Evolutionary conservation across 53 echinoderm and acorn worm genomes (phyloP).

Genomic region (Echinometra lucunter): DNA sequence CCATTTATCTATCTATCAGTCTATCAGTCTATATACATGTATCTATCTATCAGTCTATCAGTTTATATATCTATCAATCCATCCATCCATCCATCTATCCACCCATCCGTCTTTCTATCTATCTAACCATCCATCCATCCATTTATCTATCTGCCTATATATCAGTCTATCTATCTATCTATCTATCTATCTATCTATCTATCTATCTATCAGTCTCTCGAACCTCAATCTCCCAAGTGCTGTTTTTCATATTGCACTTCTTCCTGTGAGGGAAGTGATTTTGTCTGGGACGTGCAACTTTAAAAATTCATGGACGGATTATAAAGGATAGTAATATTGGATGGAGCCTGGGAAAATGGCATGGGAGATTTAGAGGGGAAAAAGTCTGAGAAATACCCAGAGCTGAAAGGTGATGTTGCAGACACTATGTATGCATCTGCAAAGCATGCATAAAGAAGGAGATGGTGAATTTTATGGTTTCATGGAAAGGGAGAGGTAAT

Average conservation of each 20-base stretch:
- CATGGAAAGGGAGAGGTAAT: neutral
- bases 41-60: too few relatives aligned
- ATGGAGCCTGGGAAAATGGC: neutral
- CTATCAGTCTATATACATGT: too few relatives aligned
- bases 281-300: neutral
- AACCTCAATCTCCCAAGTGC: neutral
- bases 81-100: neutral
- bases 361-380: neutral
- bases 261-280: neutral
- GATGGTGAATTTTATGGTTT: too few relatives aligned
- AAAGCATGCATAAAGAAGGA: neutral
- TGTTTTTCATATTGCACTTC: neutral
- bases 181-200: neutral
- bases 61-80: neutral
- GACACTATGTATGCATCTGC: neutral
- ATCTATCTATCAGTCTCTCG: neutral
- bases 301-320: constrained; percentile 34
- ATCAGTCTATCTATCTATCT: neutral
- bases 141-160: neutral
- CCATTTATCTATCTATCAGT: too few relatives aligned
- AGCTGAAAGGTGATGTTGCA: neutral
- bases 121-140: neutral
- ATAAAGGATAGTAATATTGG: neutral
- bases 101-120: neutral
- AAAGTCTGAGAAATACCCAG: neutral